Percentiles rank a stretch among this genome's conserved stretches.
phyloP scores from a whole-genome alignment of 2,113 vertebrate genomes.

The Otocyon megalotis region DNA sequence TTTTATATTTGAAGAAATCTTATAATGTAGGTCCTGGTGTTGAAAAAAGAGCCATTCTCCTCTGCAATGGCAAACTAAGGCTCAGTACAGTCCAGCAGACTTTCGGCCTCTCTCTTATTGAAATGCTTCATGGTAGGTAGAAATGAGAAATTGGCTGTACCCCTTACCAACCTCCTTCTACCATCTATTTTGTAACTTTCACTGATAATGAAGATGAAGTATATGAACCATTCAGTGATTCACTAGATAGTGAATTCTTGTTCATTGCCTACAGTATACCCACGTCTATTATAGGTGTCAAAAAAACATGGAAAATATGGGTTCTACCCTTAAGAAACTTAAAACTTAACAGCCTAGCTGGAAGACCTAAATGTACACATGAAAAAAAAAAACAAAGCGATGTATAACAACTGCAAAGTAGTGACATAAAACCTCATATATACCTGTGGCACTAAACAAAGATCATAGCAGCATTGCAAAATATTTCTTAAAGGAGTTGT shows the following conservation, averaged over 20 bases:
- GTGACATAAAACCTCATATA: neutral
- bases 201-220: neutral
- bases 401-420: neutral
- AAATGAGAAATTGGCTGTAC: neutral
- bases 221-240: neutral
- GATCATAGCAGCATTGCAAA: neutral
- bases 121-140: slow-evolving; percentile 95
- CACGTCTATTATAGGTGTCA: neutral
- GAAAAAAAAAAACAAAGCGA: neutral
- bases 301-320: neutral
- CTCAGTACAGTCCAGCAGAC: slow-evolving; percentile 91
- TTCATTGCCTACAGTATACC: neutral
- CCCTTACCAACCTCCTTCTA: neutral
- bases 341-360: neutral
- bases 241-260: neutral
- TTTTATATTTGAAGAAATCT: slow-evolving; percentile 88
- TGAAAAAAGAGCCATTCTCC: slow-evolving; percentile 91
- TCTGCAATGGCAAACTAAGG: slow-evolving; percentile 93
- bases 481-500: neutral
- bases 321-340: slow-evolving; percentile 1
- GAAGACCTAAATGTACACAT: neutral
- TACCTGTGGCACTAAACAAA: neutral
- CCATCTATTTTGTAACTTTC: neutral
- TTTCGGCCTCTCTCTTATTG: slow-evolving; percentile 92
- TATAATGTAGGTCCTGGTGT: slow-evolving; percentile 89